Conservation (phyloP, 1,140 invertebrate species). For the Drosophila novamexicana region DNA sequence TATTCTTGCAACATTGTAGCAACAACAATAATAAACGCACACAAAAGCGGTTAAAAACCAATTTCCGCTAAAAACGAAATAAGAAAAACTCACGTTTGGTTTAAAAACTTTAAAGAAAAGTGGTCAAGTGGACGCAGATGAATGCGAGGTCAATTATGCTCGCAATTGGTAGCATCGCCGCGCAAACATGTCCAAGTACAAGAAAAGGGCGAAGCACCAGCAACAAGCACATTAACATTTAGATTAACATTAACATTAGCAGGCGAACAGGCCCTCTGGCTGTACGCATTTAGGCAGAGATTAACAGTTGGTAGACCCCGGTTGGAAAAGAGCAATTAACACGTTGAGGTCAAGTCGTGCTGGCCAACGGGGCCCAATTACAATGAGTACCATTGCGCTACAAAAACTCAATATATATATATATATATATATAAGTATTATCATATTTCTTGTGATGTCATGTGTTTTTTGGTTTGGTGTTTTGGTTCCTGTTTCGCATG, state of each 20-base stretch:
- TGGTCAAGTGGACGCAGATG: constrained; percentile 38
- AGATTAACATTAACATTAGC: constrained; percentile 39
- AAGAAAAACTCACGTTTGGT: constrained; percentile 16
- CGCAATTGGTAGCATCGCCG: constrained; percentile 51
- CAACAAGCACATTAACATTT: constrained; percentile 33
- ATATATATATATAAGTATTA: constrained; percentile 23
- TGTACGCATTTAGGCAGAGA: constrained; percentile 52
- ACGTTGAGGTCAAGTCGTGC: constrained; percentile 63
- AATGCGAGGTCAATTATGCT: constrained; percentile 52
- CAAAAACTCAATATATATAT: constrained; percentile 24
- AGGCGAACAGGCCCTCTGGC: constrained; percentile 7
- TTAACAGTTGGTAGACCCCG: constrained; percentile 46
- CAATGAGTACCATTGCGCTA: constrained; percentile 39
- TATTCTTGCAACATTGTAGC: constrained; percentile 26
- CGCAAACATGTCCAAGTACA: constrained; percentile 34
- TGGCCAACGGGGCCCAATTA: constrained; percentile 51
- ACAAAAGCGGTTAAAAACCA: constrained; percentile 25
- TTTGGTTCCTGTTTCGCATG: constrained; percentile 55
- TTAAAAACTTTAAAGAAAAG: constrained; percentile 20
- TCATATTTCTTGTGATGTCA: constrained; percentile 53
- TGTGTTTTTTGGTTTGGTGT: constrained; percentile 19
- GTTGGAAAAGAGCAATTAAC: constrained; percentile 59
- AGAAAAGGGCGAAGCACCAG: constrained; percentile 39
- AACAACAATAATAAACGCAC: constrained; percentile 1
- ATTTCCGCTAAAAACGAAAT: constrained; percentile 35